Conservation (phyloP, 1,140 invertebrate species). For the Sitobion miscanthi region DNA sequence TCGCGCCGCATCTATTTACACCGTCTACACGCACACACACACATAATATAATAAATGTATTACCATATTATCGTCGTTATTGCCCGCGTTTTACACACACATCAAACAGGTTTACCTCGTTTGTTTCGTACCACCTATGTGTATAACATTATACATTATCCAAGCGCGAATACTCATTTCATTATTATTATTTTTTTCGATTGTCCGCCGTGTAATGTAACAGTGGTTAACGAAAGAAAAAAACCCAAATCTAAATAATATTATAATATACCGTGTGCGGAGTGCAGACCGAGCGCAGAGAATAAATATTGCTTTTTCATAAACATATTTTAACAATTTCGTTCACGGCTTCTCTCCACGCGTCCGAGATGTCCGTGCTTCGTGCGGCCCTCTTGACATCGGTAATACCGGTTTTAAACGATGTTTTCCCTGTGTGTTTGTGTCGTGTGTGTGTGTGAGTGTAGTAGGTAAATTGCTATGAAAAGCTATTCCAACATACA, state of each 20-base stretch:
- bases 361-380: not conserved
- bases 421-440: not conserved
- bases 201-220: not conserved
- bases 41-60: not conserved
- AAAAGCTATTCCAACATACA: not conserved
- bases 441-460: not conserved
- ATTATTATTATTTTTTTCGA: not conserved
- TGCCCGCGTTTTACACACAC: constrained; percentile 1
- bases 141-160: not conserved
- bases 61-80: constrained; percentile 1
- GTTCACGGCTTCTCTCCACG: not conserved
- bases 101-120: not conserved
- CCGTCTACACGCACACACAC: not conserved
- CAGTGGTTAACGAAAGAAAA: not conserved
- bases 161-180: not conserved
- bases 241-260: not conserved
- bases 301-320: constrained; percentile 14
- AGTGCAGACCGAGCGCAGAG: not conserved
- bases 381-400: not conserved
- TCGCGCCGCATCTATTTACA: not conserved
- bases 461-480: not conserved
- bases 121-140: not conserved
- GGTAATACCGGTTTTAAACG: constrained; percentile 4
- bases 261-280: not conserved
- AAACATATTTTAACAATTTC: not conserved